phyloP scores from a whole-genome alignment of 2,888 invertebrate genomes.

The Dryocosmus kuriphilus region DNA sequence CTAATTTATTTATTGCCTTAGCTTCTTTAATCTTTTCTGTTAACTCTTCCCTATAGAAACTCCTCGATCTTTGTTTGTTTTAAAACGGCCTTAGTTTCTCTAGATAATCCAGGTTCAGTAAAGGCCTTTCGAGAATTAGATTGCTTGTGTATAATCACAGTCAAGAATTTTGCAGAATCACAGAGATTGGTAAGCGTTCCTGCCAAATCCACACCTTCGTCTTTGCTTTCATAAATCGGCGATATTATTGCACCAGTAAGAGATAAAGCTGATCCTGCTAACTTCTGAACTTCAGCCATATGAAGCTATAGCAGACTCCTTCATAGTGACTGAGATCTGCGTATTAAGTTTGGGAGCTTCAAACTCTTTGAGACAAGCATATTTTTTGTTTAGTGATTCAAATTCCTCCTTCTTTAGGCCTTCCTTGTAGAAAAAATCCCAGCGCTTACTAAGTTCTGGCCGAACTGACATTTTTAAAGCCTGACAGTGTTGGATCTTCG shows the following conservation, averaged over 20 bases:
- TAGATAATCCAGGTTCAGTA: slow-evolving; percentile 42
- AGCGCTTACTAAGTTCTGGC: neutral
- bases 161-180: slow-evolving; percentile 40
- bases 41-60: slow-evolving; percentile 41
- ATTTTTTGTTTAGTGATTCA: slow-evolving; percentile 21
- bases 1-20: slow-evolving; percentile 35
- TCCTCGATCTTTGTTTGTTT: slow-evolving; percentile 43
- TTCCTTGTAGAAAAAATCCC: neutral
- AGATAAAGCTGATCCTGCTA: slow-evolving; percentile 73
- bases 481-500: no score
- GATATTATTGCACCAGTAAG: slow-evolving; percentile 44
- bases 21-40: slow-evolving; percentile 24
- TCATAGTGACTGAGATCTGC: slow-evolving; percentile 49
- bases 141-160: slow-evolving; percentile 43
- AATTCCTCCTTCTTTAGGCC: slow-evolving; percentile 28
- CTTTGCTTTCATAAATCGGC: slow-evolving; percentile 49
- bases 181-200: slow-evolving; percentile 13
- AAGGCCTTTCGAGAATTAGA: slow-evolving; percentile 47
- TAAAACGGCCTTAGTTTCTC: slow-evolving; percentile 34
- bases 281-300: slow-evolving; percentile 68
- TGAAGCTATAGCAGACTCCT: slow-evolving; percentile 47
- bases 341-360: slow-evolving; percentile 47
- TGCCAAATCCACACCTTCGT: slow-evolving; percentile 40
- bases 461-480: no score
- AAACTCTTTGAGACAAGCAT: slow-evolving; percentile 24